These are phyloP conservation scores for Hemicentrotus pulcherrimus DNA, from an alignment of 35 echinoderm and acorn worm species.

Conservation along the genomic window DNA sequence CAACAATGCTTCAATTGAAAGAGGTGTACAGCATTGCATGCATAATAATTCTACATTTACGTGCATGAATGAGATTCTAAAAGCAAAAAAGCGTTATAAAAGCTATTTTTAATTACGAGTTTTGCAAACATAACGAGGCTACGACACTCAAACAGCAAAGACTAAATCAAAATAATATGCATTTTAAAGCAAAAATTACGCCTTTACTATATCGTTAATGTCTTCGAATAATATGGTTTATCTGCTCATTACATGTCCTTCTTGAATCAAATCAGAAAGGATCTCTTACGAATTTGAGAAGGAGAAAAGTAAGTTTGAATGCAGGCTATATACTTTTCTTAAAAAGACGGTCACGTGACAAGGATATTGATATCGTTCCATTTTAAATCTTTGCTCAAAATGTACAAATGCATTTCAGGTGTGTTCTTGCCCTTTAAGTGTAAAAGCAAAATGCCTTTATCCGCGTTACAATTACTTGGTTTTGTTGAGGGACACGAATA, in stretches of 20 bases:
- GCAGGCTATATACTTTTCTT: not conserved
- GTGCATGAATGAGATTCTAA: not conserved
- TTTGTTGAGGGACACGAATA: not conserved
- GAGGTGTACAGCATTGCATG: not conserved
- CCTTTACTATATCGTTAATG: not conserved
- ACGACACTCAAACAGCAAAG: too few relatives aligned
- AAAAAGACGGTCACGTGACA: not conserved
- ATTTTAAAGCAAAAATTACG: not conserved
- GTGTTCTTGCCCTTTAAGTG: not conserved
- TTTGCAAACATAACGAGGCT: too few relatives aligned
- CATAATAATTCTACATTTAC: not conserved
- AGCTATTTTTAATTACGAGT: too few relatives aligned
- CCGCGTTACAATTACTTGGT: slow-evolving; percentile 9
- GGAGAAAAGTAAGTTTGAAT: not conserved
- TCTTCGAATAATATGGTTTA: not conserved
- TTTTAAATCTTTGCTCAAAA: not conserved
- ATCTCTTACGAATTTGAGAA: not conserved
- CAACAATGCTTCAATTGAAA: not conserved
- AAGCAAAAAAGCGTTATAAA: not conserved
- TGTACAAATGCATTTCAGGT: not conserved
- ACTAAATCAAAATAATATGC: too few relatives aligned
- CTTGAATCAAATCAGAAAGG: not conserved
- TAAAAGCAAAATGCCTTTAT: not conserved
- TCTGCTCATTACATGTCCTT: not conserved
- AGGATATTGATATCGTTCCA: not conserved